phyloP scores from a whole-genome alignment of 2,113 vertebrate species.

The Cygnus buccinator region DNA sequence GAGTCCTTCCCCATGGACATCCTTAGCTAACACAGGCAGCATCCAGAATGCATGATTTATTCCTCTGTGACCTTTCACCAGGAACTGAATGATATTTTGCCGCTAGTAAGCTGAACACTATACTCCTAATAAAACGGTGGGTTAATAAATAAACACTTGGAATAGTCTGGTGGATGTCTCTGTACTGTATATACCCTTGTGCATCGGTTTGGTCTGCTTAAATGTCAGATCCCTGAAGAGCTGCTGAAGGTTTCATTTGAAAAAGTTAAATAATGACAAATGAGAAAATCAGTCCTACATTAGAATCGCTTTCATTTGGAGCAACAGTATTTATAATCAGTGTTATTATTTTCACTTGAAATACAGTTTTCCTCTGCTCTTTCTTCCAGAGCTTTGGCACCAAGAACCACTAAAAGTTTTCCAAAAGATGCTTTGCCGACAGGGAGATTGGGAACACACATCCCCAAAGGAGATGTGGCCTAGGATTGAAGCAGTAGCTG shows the following conservation, averaged over 20 bases:
- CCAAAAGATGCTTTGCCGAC: neutral
- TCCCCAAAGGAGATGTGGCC: neutral
- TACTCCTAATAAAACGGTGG: too few relatives aligned
- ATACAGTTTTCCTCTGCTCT: neutral
- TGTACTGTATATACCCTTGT: neutral
- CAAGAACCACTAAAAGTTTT: neutral
- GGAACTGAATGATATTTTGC: neutral
- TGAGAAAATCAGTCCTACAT: neutral
- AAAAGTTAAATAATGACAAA: neutral
- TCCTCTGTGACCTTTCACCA: neutral
- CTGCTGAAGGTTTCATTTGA: neutral
- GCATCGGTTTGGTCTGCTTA: neutral
- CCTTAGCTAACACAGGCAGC: neutral
- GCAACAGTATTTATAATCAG: neutral
- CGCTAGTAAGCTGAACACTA: neutral
- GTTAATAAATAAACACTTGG: neutral
- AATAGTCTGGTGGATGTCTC: neutral
- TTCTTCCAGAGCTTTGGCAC: neutral
- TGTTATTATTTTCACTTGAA: neutral
- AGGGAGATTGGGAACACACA: neutral
- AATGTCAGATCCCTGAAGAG: neutral
- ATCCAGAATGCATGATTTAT: neutral
- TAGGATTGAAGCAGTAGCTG: slow-evolving; percentile 11
- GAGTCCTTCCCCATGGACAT: neutral
- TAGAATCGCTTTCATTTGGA: neutral